Evolutionary conservation across 2,797 vertebrate species (phyloP), one percentile per base, ranked within the genome.

Genomic region (Podarcis siculus): DNA sequence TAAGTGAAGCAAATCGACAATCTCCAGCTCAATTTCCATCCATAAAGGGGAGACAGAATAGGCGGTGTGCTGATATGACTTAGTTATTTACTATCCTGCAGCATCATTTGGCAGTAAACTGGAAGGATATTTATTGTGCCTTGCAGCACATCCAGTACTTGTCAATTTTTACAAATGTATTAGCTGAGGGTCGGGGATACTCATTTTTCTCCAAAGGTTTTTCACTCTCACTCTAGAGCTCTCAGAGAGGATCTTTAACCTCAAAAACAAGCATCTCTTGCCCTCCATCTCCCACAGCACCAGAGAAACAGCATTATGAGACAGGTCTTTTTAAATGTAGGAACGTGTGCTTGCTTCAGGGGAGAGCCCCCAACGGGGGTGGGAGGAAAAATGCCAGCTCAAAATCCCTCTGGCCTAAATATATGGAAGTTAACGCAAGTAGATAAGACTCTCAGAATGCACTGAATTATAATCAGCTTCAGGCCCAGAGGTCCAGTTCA

Each of bases 181-280:
- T 86, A 91, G 71, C 87, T 92, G 69, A 93, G 86, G 84, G 90
- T 87, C 93, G 91, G 85, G 35, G 86, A 83, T 85, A 64, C 86
- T 92, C 82, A 67, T 86, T 92, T 73, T 92, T 76, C 86, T 81
- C 55, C 45, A 71, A 94, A 83, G 49, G 3, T 67, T 93, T 95
- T 92, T 89, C 86, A 27, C 85, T 89, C 87, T 94, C 76, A 85
- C 39, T 75, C n/a, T 86, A 90, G 81, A 95, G 80, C 88, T 83
- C 89, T 92, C 80, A 42, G 35, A 78, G 32, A 85, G 88, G 76
- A 55, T 86, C 73, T 93, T 95, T 93, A 85, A 92, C 89, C 79
- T 93, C 85, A 88, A 61, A 75, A 82, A 87, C 64, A 75, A 89
- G 86, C 23, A 88, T 89, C 86, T 90, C 30, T 82, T 92, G 45